A percentile compares a stretch with the other conserved stretches of the same genome.
Evolutionary conservation across 2,113 vertebrate genomes (phyloP).

Genomic region (Mustelus asterias): DNA sequence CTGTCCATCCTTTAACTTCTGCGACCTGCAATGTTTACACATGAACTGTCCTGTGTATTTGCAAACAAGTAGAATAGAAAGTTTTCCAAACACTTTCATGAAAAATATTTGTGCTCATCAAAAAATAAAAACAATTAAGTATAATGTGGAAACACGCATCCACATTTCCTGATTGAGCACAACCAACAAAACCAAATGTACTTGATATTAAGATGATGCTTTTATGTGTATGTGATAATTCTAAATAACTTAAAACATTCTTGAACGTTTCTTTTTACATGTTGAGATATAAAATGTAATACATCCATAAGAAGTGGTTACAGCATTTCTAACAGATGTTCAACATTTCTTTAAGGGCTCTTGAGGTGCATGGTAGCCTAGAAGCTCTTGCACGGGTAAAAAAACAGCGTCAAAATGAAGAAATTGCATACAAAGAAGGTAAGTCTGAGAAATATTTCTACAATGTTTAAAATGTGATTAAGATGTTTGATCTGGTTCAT

Average conservation of each 20-base stretch:
- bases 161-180: background rate
- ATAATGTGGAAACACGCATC: background rate
- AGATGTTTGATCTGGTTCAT: background rate
- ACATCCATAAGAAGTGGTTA: background rate
- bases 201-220: background rate
- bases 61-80: background rate
- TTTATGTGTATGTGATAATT: background rate
- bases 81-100: background rate
- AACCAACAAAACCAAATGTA: background rate
- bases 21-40: background rate
- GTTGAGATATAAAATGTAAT: background rate
- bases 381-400: slow-evolving; percentile 87
- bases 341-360: slow-evolving; percentile 58
- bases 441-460: slow-evolving; percentile 50
- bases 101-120: background rate
- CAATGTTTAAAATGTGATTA: background rate
- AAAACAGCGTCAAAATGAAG: slow-evolving; percentile 78
- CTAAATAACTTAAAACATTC: background rate
- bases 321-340: background rate
- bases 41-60: background rate
- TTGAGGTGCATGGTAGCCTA: slow-evolving; percentile 92
- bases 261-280: background rate
- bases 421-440: slow-evolving; percentile 90
- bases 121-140: background rate
- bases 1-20: background rate